These are phyloP conservation scores for Stictonetta naevosa DNA, from an alignment of 2,113 vertebrate genomes.

Conservation along the genomic window DNA sequence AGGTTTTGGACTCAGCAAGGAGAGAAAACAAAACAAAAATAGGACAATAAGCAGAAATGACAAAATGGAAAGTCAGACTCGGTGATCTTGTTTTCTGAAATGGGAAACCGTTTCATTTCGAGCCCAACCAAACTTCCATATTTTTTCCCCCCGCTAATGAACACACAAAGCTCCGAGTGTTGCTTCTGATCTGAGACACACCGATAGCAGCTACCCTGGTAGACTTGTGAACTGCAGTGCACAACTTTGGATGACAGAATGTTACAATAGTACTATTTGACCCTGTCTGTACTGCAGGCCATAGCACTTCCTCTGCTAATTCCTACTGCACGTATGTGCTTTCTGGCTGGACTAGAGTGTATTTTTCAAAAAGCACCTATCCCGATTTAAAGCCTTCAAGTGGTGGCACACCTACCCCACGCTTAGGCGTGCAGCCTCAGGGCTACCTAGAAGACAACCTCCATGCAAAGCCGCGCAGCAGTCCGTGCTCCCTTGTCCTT, in stretches of 20 bases:
- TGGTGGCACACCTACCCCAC: background rate
- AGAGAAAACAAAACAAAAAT: background rate
- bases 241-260: slow-evolving; percentile 5
- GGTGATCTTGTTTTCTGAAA: background rate
- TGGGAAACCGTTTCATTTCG: background rate
- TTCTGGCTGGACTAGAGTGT: background rate
- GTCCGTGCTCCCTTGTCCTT: background rate
- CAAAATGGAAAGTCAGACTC: background rate
- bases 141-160: background rate
- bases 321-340: slow-evolving; percentile 3
- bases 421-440: background rate
- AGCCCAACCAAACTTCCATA: background rate
- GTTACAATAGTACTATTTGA: slow-evolving; percentile 45
- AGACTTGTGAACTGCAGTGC: background rate
- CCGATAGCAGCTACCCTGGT: background rate
- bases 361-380: background rate
- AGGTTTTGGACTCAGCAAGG: background rate
- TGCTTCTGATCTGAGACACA: background rate
- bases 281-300: slow-evolving; percentile 19
- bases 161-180: background rate
- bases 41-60: background rate
- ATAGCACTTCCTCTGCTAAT: slow-evolving; percentile 24
- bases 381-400: slow-evolving; percentile 23
- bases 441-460: background rate
- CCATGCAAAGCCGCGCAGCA: background rate